phyloP scores from a whole-genome alignment of 2,888 invertebrate species.

The Azorinus chamasolen region DNA sequence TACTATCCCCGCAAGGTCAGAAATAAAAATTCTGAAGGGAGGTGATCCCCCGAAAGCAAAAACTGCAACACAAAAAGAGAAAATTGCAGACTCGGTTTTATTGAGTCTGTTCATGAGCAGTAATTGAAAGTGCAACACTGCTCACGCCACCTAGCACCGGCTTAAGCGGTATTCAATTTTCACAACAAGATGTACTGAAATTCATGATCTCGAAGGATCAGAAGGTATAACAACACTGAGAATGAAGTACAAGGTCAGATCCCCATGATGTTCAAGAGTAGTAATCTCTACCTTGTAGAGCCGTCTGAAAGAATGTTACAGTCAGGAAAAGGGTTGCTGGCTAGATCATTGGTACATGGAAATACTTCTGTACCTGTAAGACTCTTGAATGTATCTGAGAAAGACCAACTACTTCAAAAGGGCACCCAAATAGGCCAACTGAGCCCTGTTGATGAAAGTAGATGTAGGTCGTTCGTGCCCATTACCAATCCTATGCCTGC shows the following conservation, averaged over 20 bases:
- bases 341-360: constrained; percentile 3
- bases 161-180: too few relatives aligned
- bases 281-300: constrained; percentile 6
- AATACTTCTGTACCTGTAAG: not conserved
- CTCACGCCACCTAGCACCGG: too few relatives aligned
- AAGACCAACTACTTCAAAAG: not conserved
- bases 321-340: not conserved
- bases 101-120: too few relatives aligned
- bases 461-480: not conserved
- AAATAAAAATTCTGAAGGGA: too few relatives aligned
- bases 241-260: constrained; percentile 1
- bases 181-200: too few relatives aligned
- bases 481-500: not conserved
- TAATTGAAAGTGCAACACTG: too few relatives aligned
- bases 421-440: not conserved
- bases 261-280: not conserved
- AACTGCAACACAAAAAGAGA: too few relatives aligned
- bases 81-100: too few relatives aligned
- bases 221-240: too few relatives aligned
- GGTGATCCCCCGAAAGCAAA: too few relatives aligned
- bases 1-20: constrained; percentile 13
- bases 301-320: not conserved
- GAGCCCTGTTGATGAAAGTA: not conserved
- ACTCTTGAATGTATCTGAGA: constrained; percentile 6
- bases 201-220: too few relatives aligned